phyloP scores from a whole-genome alignment of 2,797 vertebrate species.

The Parauchenoglanis ngamensis region DNA sequence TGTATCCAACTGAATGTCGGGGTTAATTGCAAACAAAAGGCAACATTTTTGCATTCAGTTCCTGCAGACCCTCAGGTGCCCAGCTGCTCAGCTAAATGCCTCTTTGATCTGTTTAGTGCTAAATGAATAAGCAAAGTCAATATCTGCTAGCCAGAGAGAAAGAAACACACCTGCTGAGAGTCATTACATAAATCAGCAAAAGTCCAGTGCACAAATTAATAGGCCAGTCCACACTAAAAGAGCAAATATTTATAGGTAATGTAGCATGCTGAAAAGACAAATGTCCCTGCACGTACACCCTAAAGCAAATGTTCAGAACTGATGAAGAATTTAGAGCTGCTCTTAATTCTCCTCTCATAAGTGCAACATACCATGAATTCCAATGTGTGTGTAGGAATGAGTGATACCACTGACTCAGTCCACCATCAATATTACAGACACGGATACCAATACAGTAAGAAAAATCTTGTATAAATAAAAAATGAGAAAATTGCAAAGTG shows the following conservation, averaged over 20 bases:
- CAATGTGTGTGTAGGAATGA: background rate
- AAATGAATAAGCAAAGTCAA: constrained; percentile 24
- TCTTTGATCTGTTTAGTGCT: constrained; percentile 15
- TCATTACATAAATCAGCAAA: constrained; percentile 25
- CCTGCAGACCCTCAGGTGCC: background rate
- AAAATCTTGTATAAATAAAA: background rate
- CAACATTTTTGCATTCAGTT: constrained; percentile 16
- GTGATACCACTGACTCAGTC: background rate
- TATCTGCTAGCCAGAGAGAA: constrained; percentile 1
- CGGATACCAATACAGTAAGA: background rate
- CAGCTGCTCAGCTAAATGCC: background rate
- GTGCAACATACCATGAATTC: background rate
- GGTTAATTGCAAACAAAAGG: constrained; percentile 42
- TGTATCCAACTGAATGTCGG: background rate
- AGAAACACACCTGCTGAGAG: background rate
- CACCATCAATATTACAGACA: background rate
- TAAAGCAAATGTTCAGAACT: background rate
- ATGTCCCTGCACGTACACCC: background rate
- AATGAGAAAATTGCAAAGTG: background rate
- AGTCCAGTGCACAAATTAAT: constrained; percentile 51
- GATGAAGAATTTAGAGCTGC: background rate
- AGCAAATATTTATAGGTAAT: constrained; percentile 38
- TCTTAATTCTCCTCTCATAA: background rate
- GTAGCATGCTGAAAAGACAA: constrained; percentile 15
- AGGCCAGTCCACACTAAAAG: constrained; percentile 25